Base-by-base conservation (phyloP, 2,113 vertebrate species). In the Anhinga anhinga region DNA sequence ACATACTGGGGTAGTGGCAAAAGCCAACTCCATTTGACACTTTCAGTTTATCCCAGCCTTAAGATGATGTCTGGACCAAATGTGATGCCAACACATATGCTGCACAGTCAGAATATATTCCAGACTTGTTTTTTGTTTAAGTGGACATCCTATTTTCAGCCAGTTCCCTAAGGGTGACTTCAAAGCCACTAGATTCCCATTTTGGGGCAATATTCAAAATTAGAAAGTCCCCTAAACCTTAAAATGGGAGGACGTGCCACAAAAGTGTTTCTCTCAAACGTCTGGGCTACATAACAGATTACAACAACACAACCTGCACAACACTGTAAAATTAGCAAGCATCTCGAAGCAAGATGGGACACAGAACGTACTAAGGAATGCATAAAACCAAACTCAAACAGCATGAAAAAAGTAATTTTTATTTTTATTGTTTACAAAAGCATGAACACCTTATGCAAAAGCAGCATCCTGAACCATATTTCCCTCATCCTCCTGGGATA, bases 351-450 rank as follows among this genome's bases (percentile, higher is more conserved):
- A 90, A 81, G 23, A 50, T 11, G 36, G 52, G 69, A 78, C 38
- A 49, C 53, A 49, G 15, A 86, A 47, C 20, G 21, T 36, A 67
- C 16, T 38, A 38, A 0, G 0, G 30, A 69, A 89, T 12, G 40
- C 71, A 94, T 38, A 79, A 95, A 94, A 92, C 6, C 91, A 88
- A 96, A 94, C 91, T 72, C 80, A 86, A 95, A 93, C 86, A 92
- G 65, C 73, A 79, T 93, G 95, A 95, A 97, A 97, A 97, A 96
- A 93, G 93, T 95, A 92, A 82, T 30, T 27, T 97, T 97, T 97
- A 97, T 97, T 97, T 93, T 89, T 69, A 22, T 94, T 87, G 52
- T 95, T 97, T 96, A 96, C 95, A 97, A 97, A 97, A 95, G 91
- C 94, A 97, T 82, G 84, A 97, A 96, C 91, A 95, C 89, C 93